Evolutionary conservation across 2,113 vertebrate genomes (phyloP).

Genomic region (Chascanopsetta lugubris): DNA sequence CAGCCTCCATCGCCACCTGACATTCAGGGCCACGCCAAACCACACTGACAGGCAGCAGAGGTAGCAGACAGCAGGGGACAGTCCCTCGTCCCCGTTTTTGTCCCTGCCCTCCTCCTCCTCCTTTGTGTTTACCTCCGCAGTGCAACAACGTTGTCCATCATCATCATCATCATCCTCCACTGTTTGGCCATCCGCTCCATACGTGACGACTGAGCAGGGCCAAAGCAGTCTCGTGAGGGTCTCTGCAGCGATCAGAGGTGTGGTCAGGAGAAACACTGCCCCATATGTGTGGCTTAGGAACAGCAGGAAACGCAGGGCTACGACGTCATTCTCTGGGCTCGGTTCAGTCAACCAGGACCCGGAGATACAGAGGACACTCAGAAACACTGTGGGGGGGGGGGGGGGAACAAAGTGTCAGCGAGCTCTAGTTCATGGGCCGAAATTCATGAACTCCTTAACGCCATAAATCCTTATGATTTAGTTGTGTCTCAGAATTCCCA

Average conservation of each 20-base stretch:
- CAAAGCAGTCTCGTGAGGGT: conserved; percentile 42
- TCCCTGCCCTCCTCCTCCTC: conserved; percentile 8
- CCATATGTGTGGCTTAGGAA: conserved; percentile 80
- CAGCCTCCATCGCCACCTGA: conserved; percentile 43
- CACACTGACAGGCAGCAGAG: conserved; percentile 79
- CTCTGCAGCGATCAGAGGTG: conserved; percentile 75
- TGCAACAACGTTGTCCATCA: background rate
- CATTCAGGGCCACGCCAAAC: conserved; percentile 64
- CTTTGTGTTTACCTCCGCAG: background rate
- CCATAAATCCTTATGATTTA: too few relatives aligned
- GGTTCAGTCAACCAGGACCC: conserved; percentile 51
- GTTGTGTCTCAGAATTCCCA: too few relatives aligned
- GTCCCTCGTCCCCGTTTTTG: background rate
- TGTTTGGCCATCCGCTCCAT: background rate
- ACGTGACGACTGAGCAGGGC: background rate
- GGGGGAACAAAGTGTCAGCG: conserved; percentile 3
- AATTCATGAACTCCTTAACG: too few relatives aligned
- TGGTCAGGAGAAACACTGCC: conserved; percentile 68
- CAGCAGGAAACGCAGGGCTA: conserved; percentile 79
- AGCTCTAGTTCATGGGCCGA: background rate
- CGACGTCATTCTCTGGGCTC: conserved; percentile 45
- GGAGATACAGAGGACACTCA: conserved; percentile 65
- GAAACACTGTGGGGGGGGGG: conserved; percentile 67
- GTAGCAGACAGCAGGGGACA: conserved; percentile 45
- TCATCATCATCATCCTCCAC: background rate